Evolutionary conservation across 2,113 vertebrate species (phyloP).

Genomic region (cattle (Bos taurus)): ARS-UCD2.0 NC_037357.1:48782001-48782500

Average conservation of each 20-base stretch:
- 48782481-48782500: neutral
- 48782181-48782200: neutral
- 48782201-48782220: neutral
- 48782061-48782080: neutral
- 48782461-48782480: neutral
- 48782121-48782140: neutral
- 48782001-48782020: neutral
- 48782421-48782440: neutral
- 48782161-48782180: neutral
- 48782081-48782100: neutral
- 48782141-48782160: neutral
- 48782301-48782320: neutral
- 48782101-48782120: neutral
- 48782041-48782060: neutral
- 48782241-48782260: neutral
- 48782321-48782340: neutral
- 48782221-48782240: neutral
- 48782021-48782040: neutral
- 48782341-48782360: neutral
- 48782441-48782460: neutral
- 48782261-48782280: slow-evolving; percentile 36
- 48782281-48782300: slow-evolving; percentile 25
- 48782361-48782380: slow-evolving; percentile 22
- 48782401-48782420: neutral
- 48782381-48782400: neutral